phyloP scores from a whole-genome alignment of 2,888 invertebrate genomes.

The Synanthedon vespiformis region DNA sequence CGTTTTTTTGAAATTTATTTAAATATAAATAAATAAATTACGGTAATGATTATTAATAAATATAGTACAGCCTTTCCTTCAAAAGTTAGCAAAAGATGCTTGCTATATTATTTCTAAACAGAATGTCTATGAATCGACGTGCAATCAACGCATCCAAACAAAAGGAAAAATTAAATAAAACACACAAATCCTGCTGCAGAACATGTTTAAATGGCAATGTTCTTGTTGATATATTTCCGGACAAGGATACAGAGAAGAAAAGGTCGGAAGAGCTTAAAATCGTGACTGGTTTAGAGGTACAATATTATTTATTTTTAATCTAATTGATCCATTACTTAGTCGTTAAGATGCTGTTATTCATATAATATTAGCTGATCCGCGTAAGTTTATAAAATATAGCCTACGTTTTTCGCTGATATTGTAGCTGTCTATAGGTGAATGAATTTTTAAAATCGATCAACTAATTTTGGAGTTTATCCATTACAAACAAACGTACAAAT shows the following conservation, averaged over 20 bases:
- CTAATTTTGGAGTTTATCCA: no score
- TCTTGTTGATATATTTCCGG: conserved; percentile 6
- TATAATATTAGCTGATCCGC: no score
- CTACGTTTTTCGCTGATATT: no score
- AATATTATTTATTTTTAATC: neutral
- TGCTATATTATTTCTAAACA: conserved; percentile 4
- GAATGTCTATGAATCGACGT: conserved; percentile 4
- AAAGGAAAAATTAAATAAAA: conserved; percentile 2
- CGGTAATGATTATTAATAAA: no score
- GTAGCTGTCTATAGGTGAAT: no score
- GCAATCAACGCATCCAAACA: neutral
- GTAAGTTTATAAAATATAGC: no score
- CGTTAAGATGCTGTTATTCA: neutral
- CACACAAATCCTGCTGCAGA: conserved; percentile 5
- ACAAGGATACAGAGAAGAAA: conserved; percentile 3
- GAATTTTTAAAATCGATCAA: no score
- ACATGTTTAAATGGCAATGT: conserved; percentile 6
- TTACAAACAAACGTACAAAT: no score
- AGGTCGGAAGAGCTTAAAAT: conserved; percentile 4
- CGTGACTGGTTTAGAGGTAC: conserved; percentile 8
- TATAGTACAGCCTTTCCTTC: neutral
- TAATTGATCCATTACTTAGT: no score
- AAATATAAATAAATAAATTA: neutral
- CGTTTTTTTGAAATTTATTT: neutral
- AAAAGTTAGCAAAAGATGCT: conserved; percentile 1